phyloP scores from a whole-genome alignment of 2,113 vertebrate species.

The Pterophyllum scalare region DNA sequence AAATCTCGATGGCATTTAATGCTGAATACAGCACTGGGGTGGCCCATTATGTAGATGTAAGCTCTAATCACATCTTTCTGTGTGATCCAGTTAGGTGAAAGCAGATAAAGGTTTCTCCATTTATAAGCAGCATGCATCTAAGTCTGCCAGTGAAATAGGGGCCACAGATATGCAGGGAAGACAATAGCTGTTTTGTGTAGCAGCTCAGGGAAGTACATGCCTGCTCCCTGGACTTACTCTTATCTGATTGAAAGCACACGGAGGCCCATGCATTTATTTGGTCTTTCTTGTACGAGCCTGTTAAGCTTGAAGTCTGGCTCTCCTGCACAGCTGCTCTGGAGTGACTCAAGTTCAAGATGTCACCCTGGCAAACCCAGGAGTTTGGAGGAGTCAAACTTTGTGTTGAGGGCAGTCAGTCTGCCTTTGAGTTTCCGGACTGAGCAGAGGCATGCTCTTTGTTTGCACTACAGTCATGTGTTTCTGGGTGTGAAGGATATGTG shows the following conservation, averaged over 20 bases:
- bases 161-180: conserved; percentile 36
- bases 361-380: conserved; percentile 2
- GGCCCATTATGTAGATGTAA: conserved; percentile 42
- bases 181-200: conserved; percentile 70
- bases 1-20: neutral
- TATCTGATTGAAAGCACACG: conserved; percentile 74
- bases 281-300: conserved; percentile 53
- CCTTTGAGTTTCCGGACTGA: conserved; percentile 6
- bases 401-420: conserved; percentile 2
- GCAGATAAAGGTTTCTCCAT: conserved; percentile 31
- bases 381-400: conserved; percentile 14
- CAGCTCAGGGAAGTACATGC: conserved; percentile 45
- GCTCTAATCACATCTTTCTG: conserved; percentile 55
- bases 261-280: conserved; percentile 62
- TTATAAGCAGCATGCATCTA: conserved; percentile 55
- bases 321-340: conserved; percentile 35
- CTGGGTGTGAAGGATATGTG: conserved; percentile 66
- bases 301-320: conserved; percentile 21
- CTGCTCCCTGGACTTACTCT: conserved; percentile 62
- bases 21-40: conserved; percentile 12
- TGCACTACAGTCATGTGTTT: conserved; percentile 59
- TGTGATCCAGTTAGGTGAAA: conserved; percentile 57
- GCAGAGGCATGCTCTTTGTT: conserved; percentile 39
- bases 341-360: conserved; percentile 30
- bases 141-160: conserved; percentile 10